Conservation (phyloP, 2,797 vertebrate genomes). For the Paguma larvata region DNA sequence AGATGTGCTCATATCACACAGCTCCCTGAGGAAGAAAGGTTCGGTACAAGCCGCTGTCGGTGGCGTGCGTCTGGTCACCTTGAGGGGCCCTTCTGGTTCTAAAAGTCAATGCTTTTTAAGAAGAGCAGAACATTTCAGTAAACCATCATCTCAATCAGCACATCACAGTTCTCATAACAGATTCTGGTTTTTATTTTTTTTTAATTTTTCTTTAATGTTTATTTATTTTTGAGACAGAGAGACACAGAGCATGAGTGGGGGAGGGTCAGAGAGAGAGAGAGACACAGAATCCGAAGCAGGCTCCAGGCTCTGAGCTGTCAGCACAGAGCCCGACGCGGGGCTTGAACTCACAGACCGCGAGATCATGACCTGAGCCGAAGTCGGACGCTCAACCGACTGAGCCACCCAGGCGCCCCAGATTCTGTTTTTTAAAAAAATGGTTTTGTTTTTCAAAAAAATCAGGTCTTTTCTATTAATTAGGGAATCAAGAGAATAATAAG, state of each 20-base stretch:
- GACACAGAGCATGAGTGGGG: no score
- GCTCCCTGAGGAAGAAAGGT: not conserved
- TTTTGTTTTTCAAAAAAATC: not conserved
- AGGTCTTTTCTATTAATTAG: not conserved
- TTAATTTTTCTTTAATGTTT: no score
- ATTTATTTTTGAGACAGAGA: no score
- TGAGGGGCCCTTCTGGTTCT: not conserved
- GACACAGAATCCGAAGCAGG: no score
- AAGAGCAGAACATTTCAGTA: not conserved
- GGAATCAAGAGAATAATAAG: not conserved
- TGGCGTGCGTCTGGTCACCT: not conserved
- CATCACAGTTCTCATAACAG: not conserved
- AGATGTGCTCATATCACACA: accelerated
- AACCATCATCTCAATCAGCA: not conserved
- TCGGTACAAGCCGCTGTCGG: not conserved
- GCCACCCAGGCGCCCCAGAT: no score
- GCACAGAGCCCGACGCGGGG: no score
- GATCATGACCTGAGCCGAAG: no score
- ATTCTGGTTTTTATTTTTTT: not conserved
- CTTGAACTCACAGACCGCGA: no score
- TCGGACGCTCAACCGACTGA: no score
- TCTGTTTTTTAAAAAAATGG: not conserved
- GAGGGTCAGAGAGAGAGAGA: no score
- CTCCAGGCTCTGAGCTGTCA: no score
- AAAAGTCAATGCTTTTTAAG: not conserved